phyloP scores from a whole-genome alignment of 1,140 invertebrate species.

The Penaeus chinensis region DNA sequence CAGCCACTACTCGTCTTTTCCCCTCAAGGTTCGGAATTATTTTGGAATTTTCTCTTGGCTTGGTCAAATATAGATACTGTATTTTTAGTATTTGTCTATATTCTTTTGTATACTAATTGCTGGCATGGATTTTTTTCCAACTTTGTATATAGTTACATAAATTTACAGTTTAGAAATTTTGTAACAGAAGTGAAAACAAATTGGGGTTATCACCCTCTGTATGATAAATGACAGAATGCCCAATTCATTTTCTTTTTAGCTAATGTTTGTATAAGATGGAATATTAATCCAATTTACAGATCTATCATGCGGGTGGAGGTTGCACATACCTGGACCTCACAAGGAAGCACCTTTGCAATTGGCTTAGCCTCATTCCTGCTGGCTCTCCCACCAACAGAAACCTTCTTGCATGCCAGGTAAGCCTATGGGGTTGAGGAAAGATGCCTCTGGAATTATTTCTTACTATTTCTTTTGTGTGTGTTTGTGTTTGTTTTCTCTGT shows the following conservation, averaged over 20 bases:
- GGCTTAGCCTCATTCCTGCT: conserved; percentile 42
- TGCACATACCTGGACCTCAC: conserved; percentile 41
- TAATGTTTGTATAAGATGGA: no score
- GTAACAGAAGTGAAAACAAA: no score
- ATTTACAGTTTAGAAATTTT: no score
- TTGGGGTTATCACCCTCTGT: not conserved
- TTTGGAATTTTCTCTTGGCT: not conserved
- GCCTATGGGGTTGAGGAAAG: not conserved
- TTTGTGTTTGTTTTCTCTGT: no score
- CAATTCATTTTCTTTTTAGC: not conserved
- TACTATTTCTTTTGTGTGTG: not conserved
- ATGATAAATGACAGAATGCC: not conserved
- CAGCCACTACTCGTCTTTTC: conserved; percentile 1
- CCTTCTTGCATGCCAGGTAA: conserved; percentile 42
- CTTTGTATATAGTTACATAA: no score
- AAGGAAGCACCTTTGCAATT: conserved; percentile 48
- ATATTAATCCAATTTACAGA: not conserved
- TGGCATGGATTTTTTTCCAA: no score
- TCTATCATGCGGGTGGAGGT: conserved; percentile 30
- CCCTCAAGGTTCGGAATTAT: conserved; percentile 25
- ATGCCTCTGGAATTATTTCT: not conserved
- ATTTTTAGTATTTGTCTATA: not conserved
- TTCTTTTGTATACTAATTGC: not conserved
- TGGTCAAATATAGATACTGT: not conserved
- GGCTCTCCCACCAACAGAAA: conserved; percentile 35